These are phyloP conservation scores for Bradysia coprophila DNA, from an alignment of 1,140 invertebrate genomes.

Conservation along the genomic window DNA sequence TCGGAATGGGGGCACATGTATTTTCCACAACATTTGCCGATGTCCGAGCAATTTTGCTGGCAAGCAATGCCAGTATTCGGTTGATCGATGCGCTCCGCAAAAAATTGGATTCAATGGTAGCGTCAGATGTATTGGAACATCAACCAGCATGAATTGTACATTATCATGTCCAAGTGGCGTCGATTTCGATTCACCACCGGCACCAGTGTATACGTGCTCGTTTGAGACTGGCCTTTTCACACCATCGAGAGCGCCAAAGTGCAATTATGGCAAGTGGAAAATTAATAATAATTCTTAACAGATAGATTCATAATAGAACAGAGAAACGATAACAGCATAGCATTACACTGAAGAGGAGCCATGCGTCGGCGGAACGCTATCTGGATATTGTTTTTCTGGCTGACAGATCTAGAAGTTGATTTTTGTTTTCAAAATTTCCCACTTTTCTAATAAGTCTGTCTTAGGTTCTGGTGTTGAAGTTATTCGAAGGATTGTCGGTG, in stretches of 20 bases:
- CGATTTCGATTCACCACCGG: slow-evolving; percentile 34
- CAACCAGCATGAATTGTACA: slow-evolving; percentile 32
- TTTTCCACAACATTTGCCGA: background rate
- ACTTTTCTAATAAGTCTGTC: no score
- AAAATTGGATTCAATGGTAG: background rate
- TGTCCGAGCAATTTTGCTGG: background rate
- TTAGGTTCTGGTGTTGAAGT: no score
- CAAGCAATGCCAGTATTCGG: background rate
- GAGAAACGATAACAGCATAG: no score
- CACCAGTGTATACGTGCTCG: slow-evolving; percentile 37
- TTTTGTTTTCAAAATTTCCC: no score
- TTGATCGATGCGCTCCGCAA: background rate
- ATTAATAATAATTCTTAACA: no score
- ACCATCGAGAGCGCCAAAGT: slow-evolving; percentile 48
- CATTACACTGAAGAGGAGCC: no score
- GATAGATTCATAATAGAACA: no score
- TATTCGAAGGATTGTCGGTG: no score
- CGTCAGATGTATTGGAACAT: slow-evolving; percentile 18
- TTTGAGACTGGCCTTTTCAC: slow-evolving; percentile 41
- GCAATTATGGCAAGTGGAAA: slow-evolving; percentile 41
- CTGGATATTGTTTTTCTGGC: no score
- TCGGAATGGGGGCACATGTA: no score
- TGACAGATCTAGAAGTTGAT: no score
- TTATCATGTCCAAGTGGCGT: slow-evolving; percentile 41
- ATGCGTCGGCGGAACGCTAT: no score